Evolutionary conservation across 2,888 invertebrate species (phyloP).

Genomic region (Synanthedon myopaeformis): DNA sequence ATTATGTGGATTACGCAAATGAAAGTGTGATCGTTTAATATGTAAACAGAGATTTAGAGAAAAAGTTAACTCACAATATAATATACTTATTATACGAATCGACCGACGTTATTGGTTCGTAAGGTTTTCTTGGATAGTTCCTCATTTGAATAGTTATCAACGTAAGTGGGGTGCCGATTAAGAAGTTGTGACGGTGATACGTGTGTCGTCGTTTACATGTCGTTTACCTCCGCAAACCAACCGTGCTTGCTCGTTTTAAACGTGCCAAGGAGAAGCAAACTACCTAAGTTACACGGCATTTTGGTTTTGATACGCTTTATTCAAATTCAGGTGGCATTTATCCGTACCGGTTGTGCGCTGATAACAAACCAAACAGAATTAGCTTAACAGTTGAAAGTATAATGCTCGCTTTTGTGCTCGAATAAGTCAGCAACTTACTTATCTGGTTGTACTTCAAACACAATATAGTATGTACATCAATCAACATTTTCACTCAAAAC

Average conservation of each 20-base stretch:
- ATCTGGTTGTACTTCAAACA: too few species aligned
- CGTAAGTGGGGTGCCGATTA: slow-evolving; percentile 54
- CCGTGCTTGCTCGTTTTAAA: slow-evolving; percentile 27
- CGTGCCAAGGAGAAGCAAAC: slow-evolving; percentile 37
- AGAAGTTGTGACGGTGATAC: slow-evolving; percentile 52
- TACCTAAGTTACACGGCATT: slow-evolving; percentile 14
- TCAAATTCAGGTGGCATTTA: slow-evolving; percentile 43
- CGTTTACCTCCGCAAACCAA: slow-evolving; percentile 52
- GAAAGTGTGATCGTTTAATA: too few species aligned
- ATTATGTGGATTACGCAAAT: too few species aligned
- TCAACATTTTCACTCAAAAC: too few species aligned
- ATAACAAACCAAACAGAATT: slow-evolving; percentile 26
- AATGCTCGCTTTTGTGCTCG: too few species aligned
- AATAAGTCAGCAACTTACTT: too few species aligned
- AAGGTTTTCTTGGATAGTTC: slow-evolving; percentile 29
- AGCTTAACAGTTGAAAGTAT: slow-evolving; percentile 7
- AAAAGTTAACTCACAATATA: too few species aligned
- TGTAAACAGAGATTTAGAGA: too few species aligned
- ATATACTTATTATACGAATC: too few species aligned
- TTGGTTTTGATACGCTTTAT: slow-evolving; percentile 38
- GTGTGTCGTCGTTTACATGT: slow-evolving; percentile 50
- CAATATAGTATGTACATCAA: too few species aligned
- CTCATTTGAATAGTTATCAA: slow-evolving; percentile 70
- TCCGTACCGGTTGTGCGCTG: slow-evolving; percentile 41
- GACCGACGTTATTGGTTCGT: background rate